Conservation (phyloP, 2,797 vertebrate species). For the Aldrovandia affinis region DNA sequence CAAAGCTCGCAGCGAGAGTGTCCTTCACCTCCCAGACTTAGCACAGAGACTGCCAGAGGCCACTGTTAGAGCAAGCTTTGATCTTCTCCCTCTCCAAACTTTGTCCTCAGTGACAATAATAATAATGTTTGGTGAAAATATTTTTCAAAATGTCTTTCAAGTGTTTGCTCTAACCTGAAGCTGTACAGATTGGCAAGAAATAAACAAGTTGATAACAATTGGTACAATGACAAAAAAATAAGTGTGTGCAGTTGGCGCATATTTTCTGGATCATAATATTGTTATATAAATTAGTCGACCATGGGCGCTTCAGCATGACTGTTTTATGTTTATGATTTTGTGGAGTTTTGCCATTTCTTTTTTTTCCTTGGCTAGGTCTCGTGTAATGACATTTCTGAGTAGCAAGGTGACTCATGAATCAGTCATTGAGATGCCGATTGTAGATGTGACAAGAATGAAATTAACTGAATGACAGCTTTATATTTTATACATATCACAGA, state of each 20-base stretch:
- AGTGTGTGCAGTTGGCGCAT: not conserved
- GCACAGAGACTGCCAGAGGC: slow-evolving; percentile 59
- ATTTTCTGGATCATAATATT: not conserved
- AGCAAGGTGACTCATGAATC: not conserved
- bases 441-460: not conserved
- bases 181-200: slow-evolving; percentile 32
- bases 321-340: not conserved
- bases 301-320: not conserved
- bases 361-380: not conserved
- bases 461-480: slow-evolving; percentile 6
- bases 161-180: slow-evolving; percentile 38
- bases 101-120: slow-evolving; percentile 61
- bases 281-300: not conserved
- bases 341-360: not conserved
- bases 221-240: slow-evolving; percentile 17
- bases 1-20: slow-evolving; percentile 59
- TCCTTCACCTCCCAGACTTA: slow-evolving; percentile 66
- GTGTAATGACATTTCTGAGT: not conserved
- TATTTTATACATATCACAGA: not conserved
- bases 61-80: slow-evolving; percentile 60
- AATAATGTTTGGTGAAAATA: slow-evolving; percentile 61
- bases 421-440: not conserved
- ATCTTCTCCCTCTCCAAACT: slow-evolving; percentile 59
- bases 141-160: slow-evolving; percentile 47
- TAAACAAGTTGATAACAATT: slow-evolving; percentile 29